Percentiles rank a stretch among this genome's conserved stretches.
These are phyloP conservation scores for Pheosia gnoma DNA, from an alignment of 2,888 invertebrate species.

Conservation along the genomic window DNA sequence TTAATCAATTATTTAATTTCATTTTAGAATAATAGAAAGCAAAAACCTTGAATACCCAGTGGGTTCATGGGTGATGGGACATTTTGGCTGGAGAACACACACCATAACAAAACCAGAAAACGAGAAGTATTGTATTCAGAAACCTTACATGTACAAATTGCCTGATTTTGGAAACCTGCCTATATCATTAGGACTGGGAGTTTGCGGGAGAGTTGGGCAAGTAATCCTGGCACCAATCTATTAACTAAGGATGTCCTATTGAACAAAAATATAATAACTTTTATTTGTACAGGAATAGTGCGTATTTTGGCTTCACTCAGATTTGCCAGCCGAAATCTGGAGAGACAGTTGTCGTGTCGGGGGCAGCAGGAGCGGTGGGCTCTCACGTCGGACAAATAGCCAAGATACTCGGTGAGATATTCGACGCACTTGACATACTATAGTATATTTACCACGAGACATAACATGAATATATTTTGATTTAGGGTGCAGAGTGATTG, in stretches of 20 bases:
- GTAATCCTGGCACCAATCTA: slow-evolving; percentile 8
- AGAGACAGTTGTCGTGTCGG: slow-evolving; percentile 87
- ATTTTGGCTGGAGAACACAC: slow-evolving; percentile 87
- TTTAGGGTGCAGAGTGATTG: slow-evolving; percentile 87
- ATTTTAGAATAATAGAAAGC: slow-evolving; percentile 86
- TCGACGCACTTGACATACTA: background rate
- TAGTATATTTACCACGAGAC: background rate
- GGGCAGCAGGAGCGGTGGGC: slow-evolving; percentile 90
- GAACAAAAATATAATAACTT: background rate
- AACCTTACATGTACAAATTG: slow-evolving; percentile 63
- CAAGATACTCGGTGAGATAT: slow-evolving; percentile 84
- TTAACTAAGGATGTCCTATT: background rate
- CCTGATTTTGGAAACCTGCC: slow-evolving; percentile 85
- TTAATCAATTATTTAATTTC: background rate
- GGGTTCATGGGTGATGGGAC: slow-evolving; percentile 84
- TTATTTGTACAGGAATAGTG: slow-evolving; percentile 81
- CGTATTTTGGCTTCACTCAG: slow-evolving; percentile 88
- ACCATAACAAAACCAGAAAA: slow-evolving; percentile 76
- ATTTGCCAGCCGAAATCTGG: slow-evolving; percentile 87
- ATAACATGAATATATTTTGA: slow-evolving; percentile 12
- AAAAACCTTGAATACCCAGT: slow-evolving; percentile 85
- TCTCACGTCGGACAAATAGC: slow-evolving; percentile 90
- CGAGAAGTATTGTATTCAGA: slow-evolving; percentile 50
- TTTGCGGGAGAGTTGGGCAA: slow-evolving; percentile 88
- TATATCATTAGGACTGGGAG: slow-evolving; percentile 84